These are phyloP conservation scores for Chrysolophus pictus DNA, from an alignment of 2,797 vertebrate species.

Conservation along the genomic window DNA sequence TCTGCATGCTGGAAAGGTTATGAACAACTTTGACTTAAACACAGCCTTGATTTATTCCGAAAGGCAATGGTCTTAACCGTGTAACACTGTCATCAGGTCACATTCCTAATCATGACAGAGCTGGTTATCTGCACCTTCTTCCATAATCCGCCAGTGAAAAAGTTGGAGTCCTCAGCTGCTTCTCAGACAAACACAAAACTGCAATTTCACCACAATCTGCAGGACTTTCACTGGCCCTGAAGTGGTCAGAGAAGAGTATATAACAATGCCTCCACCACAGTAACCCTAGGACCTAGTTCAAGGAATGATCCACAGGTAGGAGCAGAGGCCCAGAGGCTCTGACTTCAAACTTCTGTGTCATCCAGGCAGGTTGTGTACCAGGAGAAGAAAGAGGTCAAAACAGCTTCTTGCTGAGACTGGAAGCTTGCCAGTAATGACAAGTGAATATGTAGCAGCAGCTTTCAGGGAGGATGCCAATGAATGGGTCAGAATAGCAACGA, in stretches of 20 bases:
- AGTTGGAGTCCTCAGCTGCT: background rate
- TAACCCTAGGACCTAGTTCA: background rate
- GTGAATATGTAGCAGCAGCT: background rate
- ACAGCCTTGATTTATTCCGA: constrained; percentile 43
- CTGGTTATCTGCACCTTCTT: background rate
- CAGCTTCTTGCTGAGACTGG: background rate
- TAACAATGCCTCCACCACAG: background rate
- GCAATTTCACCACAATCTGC: background rate
- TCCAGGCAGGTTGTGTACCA: background rate
- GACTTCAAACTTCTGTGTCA: background rate
- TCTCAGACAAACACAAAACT: background rate
- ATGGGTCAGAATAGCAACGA: background rate
- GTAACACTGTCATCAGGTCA: background rate
- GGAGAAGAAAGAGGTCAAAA: background rate
- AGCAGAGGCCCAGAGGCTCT: background rate
- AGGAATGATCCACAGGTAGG: rapidly evolving
- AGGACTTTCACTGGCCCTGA: background rate
- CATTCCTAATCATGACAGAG: background rate
- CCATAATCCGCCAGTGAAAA: background rate
- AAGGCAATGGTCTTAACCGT: background rate
- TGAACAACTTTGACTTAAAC: background rate
- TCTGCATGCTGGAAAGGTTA: background rate
- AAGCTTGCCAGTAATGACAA: background rate
- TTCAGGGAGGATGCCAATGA: background rate
- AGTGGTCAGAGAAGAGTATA: background rate